These are phyloP conservation scores for Neogale vison DNA, from an alignment of 2,113 vertebrate species.

Conservation along the genomic window DNA sequence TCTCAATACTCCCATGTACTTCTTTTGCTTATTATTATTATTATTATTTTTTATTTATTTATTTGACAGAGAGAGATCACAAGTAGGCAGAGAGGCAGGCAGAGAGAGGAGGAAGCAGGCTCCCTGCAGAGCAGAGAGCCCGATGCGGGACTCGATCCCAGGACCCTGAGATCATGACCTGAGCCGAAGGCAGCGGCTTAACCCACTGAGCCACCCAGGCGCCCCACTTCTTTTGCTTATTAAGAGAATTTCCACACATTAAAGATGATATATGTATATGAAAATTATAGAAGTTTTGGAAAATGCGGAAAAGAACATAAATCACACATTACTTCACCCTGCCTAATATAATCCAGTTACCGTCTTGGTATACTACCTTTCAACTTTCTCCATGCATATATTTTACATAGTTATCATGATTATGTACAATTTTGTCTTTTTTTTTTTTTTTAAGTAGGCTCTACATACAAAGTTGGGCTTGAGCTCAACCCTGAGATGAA, in stretches of 20 bases:
- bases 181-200: too few relatives aligned
- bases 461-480: not conserved
- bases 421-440: not conserved
- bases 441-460: not conserved
- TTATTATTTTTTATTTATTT: too few relatives aligned
- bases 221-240: not conserved
- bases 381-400: not conserved
- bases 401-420: not conserved
- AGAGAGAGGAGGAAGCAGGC: too few relatives aligned
- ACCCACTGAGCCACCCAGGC: too few relatives aligned
- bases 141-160: too few relatives aligned
- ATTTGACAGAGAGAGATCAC: too few relatives aligned
- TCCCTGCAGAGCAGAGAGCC: too few relatives aligned
- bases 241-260: not conserved
- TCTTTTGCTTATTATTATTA: not conserved
- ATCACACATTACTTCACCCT: not conserved
- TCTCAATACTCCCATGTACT: not conserved
- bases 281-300: conserved; percentile 4
- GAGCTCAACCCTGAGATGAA: not conserved
- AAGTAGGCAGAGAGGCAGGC: too few relatives aligned
- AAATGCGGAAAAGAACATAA: conserved; percentile 22
- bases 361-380: not conserved
- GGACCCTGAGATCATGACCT: too few relatives aligned
- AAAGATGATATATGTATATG: not conserved
- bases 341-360: not conserved